Conservation (phyloP, 2,888 invertebrate species). For the Syritta pipiens region DNA sequence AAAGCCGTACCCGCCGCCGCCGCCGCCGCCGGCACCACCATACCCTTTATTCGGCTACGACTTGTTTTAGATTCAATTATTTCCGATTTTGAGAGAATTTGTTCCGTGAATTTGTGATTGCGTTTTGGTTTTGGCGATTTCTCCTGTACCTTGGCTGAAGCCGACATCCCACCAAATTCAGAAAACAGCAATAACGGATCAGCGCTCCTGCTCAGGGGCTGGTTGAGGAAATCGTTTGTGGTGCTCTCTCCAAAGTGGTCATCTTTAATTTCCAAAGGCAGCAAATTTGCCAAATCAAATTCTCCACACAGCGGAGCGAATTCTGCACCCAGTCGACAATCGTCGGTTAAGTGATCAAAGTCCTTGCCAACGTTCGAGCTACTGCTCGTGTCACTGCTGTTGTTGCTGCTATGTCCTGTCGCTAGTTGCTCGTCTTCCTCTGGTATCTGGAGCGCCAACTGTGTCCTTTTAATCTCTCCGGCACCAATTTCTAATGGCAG, state of each 20-base stretch:
- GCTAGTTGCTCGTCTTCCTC: slow-evolving; percentile 51
- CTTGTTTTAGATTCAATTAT: slow-evolving; percentile 73
- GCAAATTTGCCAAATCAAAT: slow-evolving; percentile 47
- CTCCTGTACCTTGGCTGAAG: slow-evolving; percentile 52
- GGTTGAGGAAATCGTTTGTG: slow-evolving; percentile 74
- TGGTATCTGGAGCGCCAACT: slow-evolving; percentile 55
- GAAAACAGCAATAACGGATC: slow-evolving; percentile 74
- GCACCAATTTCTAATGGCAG: slow-evolving; percentile 83
- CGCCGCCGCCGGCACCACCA: slow-evolving; percentile 71
- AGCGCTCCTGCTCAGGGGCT: slow-evolving; percentile 75
- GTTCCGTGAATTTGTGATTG: slow-evolving; percentile 60
- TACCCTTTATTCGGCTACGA: slow-evolving; percentile 43
- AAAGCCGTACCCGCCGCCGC: slow-evolving; percentile 72
- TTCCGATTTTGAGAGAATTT: slow-evolving; percentile 76
- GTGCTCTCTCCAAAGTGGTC: slow-evolving; percentile 83
- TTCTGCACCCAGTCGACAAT: slow-evolving; percentile 37
- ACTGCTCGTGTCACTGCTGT: slow-evolving; percentile 71
- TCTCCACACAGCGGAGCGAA: slow-evolving; percentile 44
- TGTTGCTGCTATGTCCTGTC: slow-evolving; percentile 47
- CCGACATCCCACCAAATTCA: slow-evolving; percentile 25
- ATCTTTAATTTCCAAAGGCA: slow-evolving; percentile 82
- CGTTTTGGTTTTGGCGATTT: slow-evolving; percentile 45
- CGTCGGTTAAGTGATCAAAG: slow-evolving; percentile 71
- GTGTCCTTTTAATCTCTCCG: slow-evolving; percentile 71
- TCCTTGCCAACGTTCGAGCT: slow-evolving; percentile 73